Evolutionary conservation across 2,113 vertebrate species (phyloP).

Genomic region (Riparia riparia): DNA sequence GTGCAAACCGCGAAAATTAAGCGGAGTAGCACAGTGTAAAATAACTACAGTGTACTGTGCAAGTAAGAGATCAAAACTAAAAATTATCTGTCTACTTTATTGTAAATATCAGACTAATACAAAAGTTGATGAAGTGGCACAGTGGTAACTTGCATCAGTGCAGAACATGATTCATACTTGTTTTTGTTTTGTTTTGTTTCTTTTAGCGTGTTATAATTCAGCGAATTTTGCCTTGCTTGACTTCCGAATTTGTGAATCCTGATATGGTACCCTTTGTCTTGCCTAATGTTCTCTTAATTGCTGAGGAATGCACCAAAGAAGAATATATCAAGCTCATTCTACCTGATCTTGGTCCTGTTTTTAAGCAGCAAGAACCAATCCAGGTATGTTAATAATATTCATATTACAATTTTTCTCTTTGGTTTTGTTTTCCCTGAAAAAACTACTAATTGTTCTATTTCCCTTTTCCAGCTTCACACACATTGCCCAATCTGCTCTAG

Average conservation of each 20-base stretch:
- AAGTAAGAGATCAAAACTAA: background rate
- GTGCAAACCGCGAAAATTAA: background rate
- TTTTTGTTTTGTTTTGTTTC: background rate
- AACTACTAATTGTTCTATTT: background rate
- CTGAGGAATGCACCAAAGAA: constrained; percentile 97
- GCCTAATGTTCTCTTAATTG: constrained; percentile 96
- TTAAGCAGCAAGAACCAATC: constrained; percentile 96
- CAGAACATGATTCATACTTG: background rate
- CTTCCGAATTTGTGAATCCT: constrained; percentile 95
- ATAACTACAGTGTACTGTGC: background rate
- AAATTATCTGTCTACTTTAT: background rate
- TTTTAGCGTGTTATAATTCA: constrained; percentile 92
- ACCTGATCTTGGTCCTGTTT: constrained; percentile 94
- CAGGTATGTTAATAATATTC: constrained; percentile 81
- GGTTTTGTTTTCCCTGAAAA: background rate
- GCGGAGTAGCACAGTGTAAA: background rate
- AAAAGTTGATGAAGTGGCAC: background rate
- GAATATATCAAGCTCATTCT: constrained; percentile 92
- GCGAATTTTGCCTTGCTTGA: constrained; percentile 91
- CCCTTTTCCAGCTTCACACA: background rate
- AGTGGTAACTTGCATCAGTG: background rate
- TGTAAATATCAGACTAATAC: background rate
- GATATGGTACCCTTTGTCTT: constrained; percentile 99
- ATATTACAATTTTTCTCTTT: background rate
- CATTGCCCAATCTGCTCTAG: background rate